Evolutionary conservation across 2,888 invertebrate genomes (phyloP).

Genomic region (Campoplex capitator): DNA sequence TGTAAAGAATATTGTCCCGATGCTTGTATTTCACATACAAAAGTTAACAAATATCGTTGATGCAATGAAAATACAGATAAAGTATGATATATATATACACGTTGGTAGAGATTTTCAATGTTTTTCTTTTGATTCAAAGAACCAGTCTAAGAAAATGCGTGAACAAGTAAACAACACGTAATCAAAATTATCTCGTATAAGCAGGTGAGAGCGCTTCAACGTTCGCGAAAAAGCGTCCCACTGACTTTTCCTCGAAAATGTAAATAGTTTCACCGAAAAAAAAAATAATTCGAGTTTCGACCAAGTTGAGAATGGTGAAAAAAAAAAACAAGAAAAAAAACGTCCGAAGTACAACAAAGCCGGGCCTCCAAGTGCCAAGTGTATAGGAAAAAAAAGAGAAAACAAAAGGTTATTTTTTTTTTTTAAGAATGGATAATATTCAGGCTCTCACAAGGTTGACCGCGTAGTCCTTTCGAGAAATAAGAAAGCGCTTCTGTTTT

Average conservation of each 20-base stretch:
- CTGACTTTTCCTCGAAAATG: neutral
- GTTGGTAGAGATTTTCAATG: neutral
- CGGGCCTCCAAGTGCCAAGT: slow-evolving; percentile 1
- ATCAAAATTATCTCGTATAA: slow-evolving; percentile 29
- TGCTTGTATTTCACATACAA: neutral
- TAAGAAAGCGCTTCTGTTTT: slow-evolving; percentile 44
- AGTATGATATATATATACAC: neutral
- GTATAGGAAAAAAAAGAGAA: neutral
- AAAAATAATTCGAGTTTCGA: neutral
- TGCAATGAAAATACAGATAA: slow-evolving; percentile 1
- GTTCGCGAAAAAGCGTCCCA: neutral
- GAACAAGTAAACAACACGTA: slow-evolving; percentile 57
- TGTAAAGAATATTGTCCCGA: slow-evolving; percentile 8
- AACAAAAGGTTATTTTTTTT: neutral
- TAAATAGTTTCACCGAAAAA: neutral
- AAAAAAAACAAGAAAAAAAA: neutral
- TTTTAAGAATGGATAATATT: slow-evolving; percentile 3
- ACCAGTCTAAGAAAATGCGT: slow-evolving; percentile 5
- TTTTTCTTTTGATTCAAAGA: neutral
- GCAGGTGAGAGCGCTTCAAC: slow-evolving; percentile 29
- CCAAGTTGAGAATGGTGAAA: neutral
- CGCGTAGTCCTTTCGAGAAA: slow-evolving; percentile 19
- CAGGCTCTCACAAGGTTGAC: neutral
- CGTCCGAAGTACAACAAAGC: neutral
- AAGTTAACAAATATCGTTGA: slow-evolving; percentile 19